phyloP scores from a whole-genome alignment of 2,113 vertebrate species.

The Chloebia gouldiae region DNA sequence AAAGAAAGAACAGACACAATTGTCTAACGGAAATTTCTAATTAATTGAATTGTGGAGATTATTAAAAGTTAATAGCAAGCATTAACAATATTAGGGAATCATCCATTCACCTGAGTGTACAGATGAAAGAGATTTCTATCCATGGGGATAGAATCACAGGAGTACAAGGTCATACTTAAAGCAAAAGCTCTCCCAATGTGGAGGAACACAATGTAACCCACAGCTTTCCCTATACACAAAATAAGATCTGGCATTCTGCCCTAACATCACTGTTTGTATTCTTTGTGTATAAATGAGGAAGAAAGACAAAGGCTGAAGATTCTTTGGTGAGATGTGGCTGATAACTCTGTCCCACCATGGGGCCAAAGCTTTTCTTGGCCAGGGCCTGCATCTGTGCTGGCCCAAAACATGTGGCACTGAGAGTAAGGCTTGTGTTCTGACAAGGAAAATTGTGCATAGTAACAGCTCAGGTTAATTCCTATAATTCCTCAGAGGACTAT shows the following conservation, averaged over 20 bases:
- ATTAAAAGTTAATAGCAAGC: background rate
- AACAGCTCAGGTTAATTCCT: background rate
- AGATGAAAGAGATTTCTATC: background rate
- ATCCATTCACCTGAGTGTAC: background rate
- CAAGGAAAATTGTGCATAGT: background rate
- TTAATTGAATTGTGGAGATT: conserved; percentile 35
- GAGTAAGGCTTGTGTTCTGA: background rate
- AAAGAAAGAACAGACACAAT: background rate
- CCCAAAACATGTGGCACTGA: background rate
- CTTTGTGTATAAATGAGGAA: conserved; percentile 29
- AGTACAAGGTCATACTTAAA: background rate
- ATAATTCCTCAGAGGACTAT: background rate
- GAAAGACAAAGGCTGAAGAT: background rate
- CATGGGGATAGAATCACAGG: background rate
- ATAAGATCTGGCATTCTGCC: conserved; percentile 16
- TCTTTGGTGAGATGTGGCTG: background rate
- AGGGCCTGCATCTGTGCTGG: background rate
- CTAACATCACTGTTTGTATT: conserved; percentile 27
- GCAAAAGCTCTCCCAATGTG: background rate
- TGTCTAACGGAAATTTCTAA: conserved; percentile 1
- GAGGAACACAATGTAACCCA: background rate
- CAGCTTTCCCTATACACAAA: conserved; percentile 13
- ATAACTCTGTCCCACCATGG: background rate
- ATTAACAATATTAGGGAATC: background rate
- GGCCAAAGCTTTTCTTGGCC: background rate